Conservation (phyloP, 2,797 vertebrate species). For the Gymnothorax reevesii region DNA sequence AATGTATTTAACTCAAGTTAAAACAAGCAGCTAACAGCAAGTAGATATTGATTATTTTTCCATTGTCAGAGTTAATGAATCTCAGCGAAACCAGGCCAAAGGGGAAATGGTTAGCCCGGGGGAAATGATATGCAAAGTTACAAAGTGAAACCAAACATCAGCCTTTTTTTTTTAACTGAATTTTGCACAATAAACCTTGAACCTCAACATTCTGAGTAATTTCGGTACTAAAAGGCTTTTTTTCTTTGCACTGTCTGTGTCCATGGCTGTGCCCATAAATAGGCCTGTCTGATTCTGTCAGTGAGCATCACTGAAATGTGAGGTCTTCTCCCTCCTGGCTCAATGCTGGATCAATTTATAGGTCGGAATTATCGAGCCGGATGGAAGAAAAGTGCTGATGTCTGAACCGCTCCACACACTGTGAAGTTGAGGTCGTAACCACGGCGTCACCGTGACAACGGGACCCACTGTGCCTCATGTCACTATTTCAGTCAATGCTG, state of each 20-base stretch:
- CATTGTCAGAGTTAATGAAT: background rate
- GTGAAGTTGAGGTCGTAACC: constrained; percentile 41
- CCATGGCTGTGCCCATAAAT: constrained; percentile 20
- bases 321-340: constrained; percentile 5
- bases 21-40: background rate
- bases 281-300: constrained; percentile 18
- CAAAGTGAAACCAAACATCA: background rate
- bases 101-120: background rate
- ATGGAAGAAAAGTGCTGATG: constrained; percentile 39
- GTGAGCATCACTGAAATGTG: constrained; percentile 15
- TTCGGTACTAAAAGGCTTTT: background rate
- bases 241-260: background rate
- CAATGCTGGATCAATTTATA: constrained; percentile 41
- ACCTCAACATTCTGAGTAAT: background rate
- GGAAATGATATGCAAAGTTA: background rate
- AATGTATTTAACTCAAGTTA: background rate
- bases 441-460: constrained; percentile 38
- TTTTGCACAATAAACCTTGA: background rate
- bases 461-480: constrained; percentile 9
- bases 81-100: background rate
- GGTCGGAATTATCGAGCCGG: constrained; percentile 39
- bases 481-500: background rate
- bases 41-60: background rate
- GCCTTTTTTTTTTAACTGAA: background rate
- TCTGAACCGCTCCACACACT: constrained; percentile 34